Evolutionary conservation across 2,113 vertebrate species (phyloP), one percentile per base, ranked within the genome.

Genomic region (Patagioenas fasciata): DNA sequence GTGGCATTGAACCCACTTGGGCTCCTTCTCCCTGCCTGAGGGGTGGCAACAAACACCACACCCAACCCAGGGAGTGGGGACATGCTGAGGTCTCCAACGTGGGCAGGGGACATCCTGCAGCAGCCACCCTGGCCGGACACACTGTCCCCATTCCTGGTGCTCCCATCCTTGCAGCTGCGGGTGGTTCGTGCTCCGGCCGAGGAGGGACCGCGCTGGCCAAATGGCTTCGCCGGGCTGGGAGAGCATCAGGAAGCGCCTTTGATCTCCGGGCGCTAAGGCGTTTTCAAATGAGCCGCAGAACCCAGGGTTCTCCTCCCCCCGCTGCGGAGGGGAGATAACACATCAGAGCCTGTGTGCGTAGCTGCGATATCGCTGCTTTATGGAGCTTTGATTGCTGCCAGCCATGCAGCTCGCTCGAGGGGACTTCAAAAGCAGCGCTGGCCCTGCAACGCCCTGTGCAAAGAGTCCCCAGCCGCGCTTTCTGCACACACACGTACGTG

Each of bases 391-490:
- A 96, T 95, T 51, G 95, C 89, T 36, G 2, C 73, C 85, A 69
- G 2, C 81, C 92, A 20, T 9, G 70, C 85, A 24, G 69, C 88
- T 51, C 50, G 1, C 56, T 13, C 69, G 1, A 25, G 69, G 69
- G 23, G 26, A 87, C 97, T 97, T 97, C 97, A 97, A 97, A 96
- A n/a, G 93, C 75, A 9, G 28, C 15, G 42, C 65, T 18, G 53
- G 58, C 7, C 38, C 66, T 60, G 86, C 91, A 64, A 34, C 91
- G 14, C 95, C 95, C 89, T 95, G 94, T 8, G 93, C 91, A 96
- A 92, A 96, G 93, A 92, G 64, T 38, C 47, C 66, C 7, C 4
- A 31, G 61, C 73, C 5, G 4, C n/a, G 62, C 25, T 44, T 9
- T 19, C 53, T 11, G 80, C 44, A 21, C 88, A 15, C 44, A 40